A percentile compares a stretch with the other conserved stretches of the same genome.
These are phyloP conservation scores for Paramormyrops hopkinsi DNA, from an alignment of 2,797 vertebrate genomes.

Conservation along the genomic window DNA sequence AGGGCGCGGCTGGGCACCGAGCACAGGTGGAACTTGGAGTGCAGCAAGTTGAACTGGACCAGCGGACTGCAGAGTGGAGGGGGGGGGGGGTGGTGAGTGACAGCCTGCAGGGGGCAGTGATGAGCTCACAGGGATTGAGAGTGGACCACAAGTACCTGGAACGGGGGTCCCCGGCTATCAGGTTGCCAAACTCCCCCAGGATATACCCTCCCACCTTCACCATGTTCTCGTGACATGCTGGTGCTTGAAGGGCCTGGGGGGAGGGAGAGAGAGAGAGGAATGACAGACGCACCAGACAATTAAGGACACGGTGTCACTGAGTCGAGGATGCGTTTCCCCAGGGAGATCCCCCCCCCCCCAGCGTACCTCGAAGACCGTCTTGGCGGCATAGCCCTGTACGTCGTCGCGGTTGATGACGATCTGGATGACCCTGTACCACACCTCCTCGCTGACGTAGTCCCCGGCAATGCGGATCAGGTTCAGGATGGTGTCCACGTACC, in stretches of 20 bases:
- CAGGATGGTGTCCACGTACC: slow-evolving; percentile 96
- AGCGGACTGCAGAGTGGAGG: slow-evolving; percentile 60
- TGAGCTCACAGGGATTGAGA: background rate
- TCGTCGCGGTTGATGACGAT: slow-evolving; percentile 94
- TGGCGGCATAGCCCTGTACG: slow-evolving; percentile 96
- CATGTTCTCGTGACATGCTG: slow-evolving; percentile 88
- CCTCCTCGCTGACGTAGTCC: slow-evolving; percentile 93
- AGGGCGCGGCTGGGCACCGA: slow-evolving; percentile 82
- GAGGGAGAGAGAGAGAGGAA: background rate
- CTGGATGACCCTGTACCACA: slow-evolving; percentile 96
- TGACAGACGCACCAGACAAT: background rate
- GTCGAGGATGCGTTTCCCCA: background rate
- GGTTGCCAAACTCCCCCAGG: slow-evolving; percentile 85
- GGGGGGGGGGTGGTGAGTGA: background rate
- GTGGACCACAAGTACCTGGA: slow-evolving; percentile 64
- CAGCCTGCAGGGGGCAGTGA: background rate
- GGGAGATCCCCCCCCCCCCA: background rate
- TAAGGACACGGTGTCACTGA: background rate
- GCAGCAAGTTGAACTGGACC: slow-evolving; percentile 86
- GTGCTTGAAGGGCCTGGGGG: slow-evolving; percentile 76
- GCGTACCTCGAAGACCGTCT: slow-evolving; percentile 94
- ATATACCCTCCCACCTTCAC: slow-evolving; percentile 91
- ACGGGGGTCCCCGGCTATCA: slow-evolving; percentile 84
- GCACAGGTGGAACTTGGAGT: slow-evolving; percentile 90
- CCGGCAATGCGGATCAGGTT: slow-evolving; percentile 93